Base-by-base conservation (phyloP, 23 tunicate species). In the Clavelina lepadiformis region DNA sequence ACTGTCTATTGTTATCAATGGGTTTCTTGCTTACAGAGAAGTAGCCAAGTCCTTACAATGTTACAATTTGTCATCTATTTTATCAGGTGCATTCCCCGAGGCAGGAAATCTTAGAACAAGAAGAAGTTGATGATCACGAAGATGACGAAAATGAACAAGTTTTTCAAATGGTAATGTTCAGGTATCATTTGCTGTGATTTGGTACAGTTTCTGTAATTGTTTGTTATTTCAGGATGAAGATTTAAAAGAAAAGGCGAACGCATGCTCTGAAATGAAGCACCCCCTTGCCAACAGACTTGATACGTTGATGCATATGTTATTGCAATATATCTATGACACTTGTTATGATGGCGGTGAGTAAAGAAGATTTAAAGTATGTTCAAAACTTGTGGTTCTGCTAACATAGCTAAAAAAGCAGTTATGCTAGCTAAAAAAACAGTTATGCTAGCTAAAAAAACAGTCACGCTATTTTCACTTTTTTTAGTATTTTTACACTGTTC, bases 201-300 rank as follows among this genome's bases (percentile, higher is more conserved):
- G 59, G 19, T 53, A 6, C 21, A 6, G 6, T 18, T 53, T 53
- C 23, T 13, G 24, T 53, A 22, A 6, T 25, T 53, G 18, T 53
- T 11, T 15, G 49, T 11, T 15, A 44, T 11, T 25, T 53, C 31
- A 55, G 68, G 82, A 76, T 27, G 93, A 75, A 63, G 93, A 84
- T 13, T 26, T 51, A 33, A 38, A 65, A 0, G 34, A 56, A 19
- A 35, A 38, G 35, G 82, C 75, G 13, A 11, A 53, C 31, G 38
- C 35, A 21, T 58, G 36, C 7, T 35, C 26, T 52, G 74, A 49
- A 21, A 76, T 60, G 79, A 59, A 70, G 29, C 82, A 53, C 37
- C 46, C 41, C 4, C 65, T 68, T 36, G 85, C 82, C 31, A 57
- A 77, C 23, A 78, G 58, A 1, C 61, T 86, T 7, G 95, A 78